Conservation (phyloP, 1,140 invertebrate genomes). For the Cotesia chilonis region DNA sequence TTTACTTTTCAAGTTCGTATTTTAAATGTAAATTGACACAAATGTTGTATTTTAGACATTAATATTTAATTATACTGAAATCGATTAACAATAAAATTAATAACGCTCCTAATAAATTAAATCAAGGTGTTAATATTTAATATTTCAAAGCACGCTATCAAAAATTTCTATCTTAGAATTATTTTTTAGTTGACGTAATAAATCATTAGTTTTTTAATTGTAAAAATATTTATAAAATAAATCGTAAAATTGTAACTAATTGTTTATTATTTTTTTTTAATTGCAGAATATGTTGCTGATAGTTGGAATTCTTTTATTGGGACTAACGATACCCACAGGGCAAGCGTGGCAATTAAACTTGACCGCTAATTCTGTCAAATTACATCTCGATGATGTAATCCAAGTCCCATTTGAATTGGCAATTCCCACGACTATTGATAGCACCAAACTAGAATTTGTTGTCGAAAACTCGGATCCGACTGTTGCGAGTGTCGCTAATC, state of each 20-base stretch:
- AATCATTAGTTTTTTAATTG: too few species aligned
- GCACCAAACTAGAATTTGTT: background rate
- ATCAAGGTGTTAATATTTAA: too few species aligned
- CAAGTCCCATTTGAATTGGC: conserved; percentile 19
- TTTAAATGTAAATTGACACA: too few species aligned
- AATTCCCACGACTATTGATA: background rate
- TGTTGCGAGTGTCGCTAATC: conserved; percentile 30
- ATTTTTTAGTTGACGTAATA: too few species aligned
- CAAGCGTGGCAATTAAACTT: conserved; percentile 14
- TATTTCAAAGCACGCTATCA: too few species aligned
- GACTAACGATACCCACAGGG: conserved; percentile 13
- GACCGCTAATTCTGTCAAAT: conserved; percentile 6
- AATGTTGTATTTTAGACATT: too few species aligned
- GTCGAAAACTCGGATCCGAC: conserved; percentile 29
- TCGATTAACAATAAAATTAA: too few species aligned
- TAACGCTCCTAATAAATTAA: too few species aligned
- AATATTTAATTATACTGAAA: too few species aligned
- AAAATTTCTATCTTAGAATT: background rate
- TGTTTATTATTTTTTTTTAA: conserved; percentile 3
- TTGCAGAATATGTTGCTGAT: conserved; percentile 31
- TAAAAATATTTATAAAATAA: too few species aligned
- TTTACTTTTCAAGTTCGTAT: too few species aligned
- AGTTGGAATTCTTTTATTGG: conserved; percentile 18
- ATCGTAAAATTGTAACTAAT: too few species aligned
- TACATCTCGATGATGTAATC: conserved; percentile 24